phyloP scores from a whole-genome alignment of 2,113 vertebrate genomes.

The Xenopus laevis region DNA sequence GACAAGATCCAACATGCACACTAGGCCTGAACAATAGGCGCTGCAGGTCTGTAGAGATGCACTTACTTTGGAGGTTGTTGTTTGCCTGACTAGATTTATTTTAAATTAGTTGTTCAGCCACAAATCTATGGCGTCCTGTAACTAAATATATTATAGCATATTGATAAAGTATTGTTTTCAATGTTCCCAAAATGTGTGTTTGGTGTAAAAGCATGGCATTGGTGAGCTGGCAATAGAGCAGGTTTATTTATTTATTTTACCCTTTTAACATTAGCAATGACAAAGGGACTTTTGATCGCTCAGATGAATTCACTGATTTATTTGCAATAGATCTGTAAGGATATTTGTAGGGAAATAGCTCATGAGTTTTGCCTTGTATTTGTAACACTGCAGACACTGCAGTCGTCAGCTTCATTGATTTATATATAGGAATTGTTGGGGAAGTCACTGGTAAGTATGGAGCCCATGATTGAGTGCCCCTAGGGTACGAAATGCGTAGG shows the following conservation, averaged over 20 bases:
- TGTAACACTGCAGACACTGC: too few species aligned
- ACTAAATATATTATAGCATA: neutral
- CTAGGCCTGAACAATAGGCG: neutral
- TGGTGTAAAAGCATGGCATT: neutral
- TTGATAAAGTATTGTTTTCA: neutral
- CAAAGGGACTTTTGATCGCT: neutral
- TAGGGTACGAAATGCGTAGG: too few species aligned
- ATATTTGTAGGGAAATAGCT: too few species aligned
- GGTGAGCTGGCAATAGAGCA: neutral
- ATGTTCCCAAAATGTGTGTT: neutral
- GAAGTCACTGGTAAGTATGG: too few species aligned
- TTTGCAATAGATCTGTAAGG: too few species aligned
- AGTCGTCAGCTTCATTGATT: too few species aligned
- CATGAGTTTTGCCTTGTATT: too few species aligned
- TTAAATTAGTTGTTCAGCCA: conserved; percentile 17
- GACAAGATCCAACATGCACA: too few species aligned
- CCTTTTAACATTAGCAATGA: neutral
- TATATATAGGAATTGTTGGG: too few species aligned
- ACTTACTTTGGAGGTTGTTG: conserved; percentile 10
- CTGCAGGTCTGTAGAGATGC: conserved; percentile 1
- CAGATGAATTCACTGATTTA: too few species aligned
- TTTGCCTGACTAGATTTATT: conserved; percentile 5
- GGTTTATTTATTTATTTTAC: neutral
- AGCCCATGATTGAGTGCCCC: too few species aligned
- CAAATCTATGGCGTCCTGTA: conserved; percentile 37